Evolutionary conservation across 2,113 vertebrate species (phyloP).

Genomic region (Mellivora capensis): DNA sequence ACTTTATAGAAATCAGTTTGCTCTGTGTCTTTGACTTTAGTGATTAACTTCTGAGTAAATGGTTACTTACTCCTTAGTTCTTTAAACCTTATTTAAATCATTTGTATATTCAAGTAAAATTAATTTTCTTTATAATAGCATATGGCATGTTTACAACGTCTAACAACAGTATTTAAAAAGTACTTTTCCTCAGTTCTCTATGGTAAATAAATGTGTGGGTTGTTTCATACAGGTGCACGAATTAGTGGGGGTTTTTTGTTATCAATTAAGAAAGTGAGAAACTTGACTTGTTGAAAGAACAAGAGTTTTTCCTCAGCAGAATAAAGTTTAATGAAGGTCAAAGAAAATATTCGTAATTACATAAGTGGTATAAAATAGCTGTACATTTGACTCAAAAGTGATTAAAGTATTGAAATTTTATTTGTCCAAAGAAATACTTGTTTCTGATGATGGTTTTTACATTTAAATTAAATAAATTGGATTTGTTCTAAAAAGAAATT

Average conservation of each 20-base stretch:
- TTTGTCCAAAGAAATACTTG: not conserved
- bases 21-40: not conserved
- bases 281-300: not conserved
- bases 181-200: not conserved
- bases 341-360: not conserved
- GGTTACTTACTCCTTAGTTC: not conserved
- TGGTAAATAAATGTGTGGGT: not conserved
- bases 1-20: not conserved
- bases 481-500: not conserved
- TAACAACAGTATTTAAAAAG: not conserved
- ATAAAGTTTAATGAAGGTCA: not conserved
- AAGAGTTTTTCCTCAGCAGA: not conserved
- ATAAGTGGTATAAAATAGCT: not conserved
- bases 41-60: slow-evolving; percentile 12
- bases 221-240: not conserved
- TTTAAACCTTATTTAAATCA: not conserved
- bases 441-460: not conserved
- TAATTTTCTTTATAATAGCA: not conserved
- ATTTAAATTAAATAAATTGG: not conserved
- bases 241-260: not conserved
- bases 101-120: not conserved
- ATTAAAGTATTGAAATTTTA: not conserved
- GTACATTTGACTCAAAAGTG: not conserved
- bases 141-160: not conserved
- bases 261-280: slow-evolving; percentile 18